These are phyloP conservation scores for Cyanoramphus novaezelandiae DNA, from an alignment of 2,113 vertebrate species.

Conservation along the genomic window DNA sequence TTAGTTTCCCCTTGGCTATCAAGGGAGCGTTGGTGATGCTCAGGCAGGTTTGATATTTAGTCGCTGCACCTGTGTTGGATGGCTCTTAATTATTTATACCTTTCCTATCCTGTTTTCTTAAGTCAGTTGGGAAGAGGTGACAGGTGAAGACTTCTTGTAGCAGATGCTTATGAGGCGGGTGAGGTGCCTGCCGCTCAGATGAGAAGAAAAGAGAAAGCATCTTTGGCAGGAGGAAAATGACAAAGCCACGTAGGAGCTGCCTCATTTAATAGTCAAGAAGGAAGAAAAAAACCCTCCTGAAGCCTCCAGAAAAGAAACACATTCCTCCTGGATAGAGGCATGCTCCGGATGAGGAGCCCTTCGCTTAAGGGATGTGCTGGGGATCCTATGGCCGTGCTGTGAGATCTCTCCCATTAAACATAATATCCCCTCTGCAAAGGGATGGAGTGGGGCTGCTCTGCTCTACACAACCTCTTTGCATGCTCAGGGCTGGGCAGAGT, in stretches of 20 bases:
- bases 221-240: slow-evolving; percentile 44
- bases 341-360: background rate
- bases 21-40: background rate
- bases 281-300: background rate
- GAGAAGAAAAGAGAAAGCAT: slow-evolving; percentile 61
- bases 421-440: fast-evolving
- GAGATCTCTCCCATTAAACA: background rate
- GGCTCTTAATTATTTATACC: slow-evolving; percentile 67
- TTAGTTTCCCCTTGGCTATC: slow-evolving; percentile 32
- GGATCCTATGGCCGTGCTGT: background rate
- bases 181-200: slow-evolving; percentile 44
- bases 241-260: slow-evolving; percentile 46
- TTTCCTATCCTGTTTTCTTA: slow-evolving; percentile 40
- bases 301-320: background rate
- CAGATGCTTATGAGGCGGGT: slow-evolving; percentile 55
- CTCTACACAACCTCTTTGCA: background rate
- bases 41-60: slow-evolving; percentile 46
- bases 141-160: slow-evolving; percentile 62
- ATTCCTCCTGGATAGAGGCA: background rate
- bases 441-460: background rate
- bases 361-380: background rate
- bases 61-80: slow-evolving; percentile 22
- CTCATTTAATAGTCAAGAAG: slow-evolving; percentile 47
- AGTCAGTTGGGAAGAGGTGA: slow-evolving; percentile 59
- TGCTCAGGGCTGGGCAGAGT: background rate